Percentiles rank a stretch among this genome's conserved stretches.
Evolutionary conservation across 2,888 invertebrate species (phyloP).

Genomic region (Linnaemya vulpina): DNA sequence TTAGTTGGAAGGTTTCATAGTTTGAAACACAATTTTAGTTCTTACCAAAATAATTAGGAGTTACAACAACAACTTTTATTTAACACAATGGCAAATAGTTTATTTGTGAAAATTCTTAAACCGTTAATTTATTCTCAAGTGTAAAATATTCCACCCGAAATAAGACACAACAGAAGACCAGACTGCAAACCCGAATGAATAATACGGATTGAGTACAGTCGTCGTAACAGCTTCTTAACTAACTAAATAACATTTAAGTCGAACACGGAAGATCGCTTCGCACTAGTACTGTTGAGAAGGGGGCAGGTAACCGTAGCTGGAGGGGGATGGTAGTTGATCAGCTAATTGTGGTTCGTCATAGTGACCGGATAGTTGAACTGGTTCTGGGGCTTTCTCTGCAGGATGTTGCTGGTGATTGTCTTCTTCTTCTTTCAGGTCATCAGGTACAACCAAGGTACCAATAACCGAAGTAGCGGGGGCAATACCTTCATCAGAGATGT

Average conservation of each 20-base stretch:
- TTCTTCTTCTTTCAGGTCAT: slow-evolving; percentile 76
- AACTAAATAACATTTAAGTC: slow-evolving; percentile 78
- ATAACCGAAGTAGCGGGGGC: slow-evolving; percentile 81
- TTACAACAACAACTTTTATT: background rate
- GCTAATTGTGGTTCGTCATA: slow-evolving; percentile 55
- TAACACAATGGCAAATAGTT: slow-evolving; percentile 30
- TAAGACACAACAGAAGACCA: slow-evolving; percentile 41
- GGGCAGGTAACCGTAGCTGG: slow-evolving; percentile 77
- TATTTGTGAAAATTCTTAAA: slow-evolving; percentile 32
- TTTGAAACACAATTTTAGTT: background rate
- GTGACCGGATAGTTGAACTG: background rate
- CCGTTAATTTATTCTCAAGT: background rate
- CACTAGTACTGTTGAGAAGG: slow-evolving; percentile 75
- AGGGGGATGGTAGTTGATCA: slow-evolving; percentile 64
- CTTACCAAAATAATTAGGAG: too few relatives aligned
- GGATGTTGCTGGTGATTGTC: slow-evolving; percentile 70
- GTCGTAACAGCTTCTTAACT: slow-evolving; percentile 76
- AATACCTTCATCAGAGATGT: slow-evolving; percentile 81
- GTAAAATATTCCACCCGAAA: slow-evolving; percentile 1
- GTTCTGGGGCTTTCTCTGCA: slow-evolving; percentile 25
- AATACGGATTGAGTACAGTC: slow-evolving; percentile 40
- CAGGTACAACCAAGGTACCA: slow-evolving; percentile 79
- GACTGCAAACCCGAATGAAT: slow-evolving; percentile 11
- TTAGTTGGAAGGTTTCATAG: background rate
- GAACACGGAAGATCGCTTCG: slow-evolving; percentile 78